Evolutionary conservation across 1,140 invertebrate species (phyloP).

Genomic region (Brachionus plicatilis): DNA sequence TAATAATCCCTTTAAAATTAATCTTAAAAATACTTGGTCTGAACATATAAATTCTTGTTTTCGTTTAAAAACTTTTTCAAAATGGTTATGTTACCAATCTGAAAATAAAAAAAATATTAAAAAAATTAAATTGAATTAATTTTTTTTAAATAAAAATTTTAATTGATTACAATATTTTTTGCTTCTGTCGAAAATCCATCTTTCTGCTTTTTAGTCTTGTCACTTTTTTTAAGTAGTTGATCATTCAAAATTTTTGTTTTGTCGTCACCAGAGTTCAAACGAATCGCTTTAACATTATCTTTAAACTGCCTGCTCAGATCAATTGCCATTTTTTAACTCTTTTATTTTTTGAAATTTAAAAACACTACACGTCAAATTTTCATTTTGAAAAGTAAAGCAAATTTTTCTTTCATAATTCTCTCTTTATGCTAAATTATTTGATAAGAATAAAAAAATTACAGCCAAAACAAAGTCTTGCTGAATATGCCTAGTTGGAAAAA

Average conservation of each 20-base stretch:
- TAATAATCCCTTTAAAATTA: neutral
- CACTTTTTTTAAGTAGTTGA: constrained; percentile 10
- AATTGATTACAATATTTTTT: constrained; percentile 30
- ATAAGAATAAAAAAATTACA: neutral
- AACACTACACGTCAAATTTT: constrained; percentile 24
- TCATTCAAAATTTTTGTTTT: neutral
- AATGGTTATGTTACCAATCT: constrained; percentile 18
- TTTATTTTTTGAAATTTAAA: neutral
- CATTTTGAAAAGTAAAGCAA: neutral
- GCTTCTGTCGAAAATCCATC: neutral
- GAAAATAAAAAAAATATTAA: neutral
- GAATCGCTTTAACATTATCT: constrained; percentile 19
- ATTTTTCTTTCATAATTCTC: constrained; percentile 24
- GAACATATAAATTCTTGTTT: constrained; percentile 4
- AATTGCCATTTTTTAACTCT: constrained; percentile 18
- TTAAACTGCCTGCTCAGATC: constrained; percentile 8
- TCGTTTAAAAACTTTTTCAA: constrained; percentile 28
- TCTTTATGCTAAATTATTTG: neutral
- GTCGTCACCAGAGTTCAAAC: neutral
- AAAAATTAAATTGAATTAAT: neutral
- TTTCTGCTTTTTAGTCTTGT: constrained; percentile 1
- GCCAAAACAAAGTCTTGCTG: neutral
- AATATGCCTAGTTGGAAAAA: neutral
- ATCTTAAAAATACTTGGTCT: neutral
- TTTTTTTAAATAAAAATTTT: neutral